phyloP scores from a whole-genome alignment of 1,140 invertebrate genomes.

The Drosophila punjabiensis region DNA sequence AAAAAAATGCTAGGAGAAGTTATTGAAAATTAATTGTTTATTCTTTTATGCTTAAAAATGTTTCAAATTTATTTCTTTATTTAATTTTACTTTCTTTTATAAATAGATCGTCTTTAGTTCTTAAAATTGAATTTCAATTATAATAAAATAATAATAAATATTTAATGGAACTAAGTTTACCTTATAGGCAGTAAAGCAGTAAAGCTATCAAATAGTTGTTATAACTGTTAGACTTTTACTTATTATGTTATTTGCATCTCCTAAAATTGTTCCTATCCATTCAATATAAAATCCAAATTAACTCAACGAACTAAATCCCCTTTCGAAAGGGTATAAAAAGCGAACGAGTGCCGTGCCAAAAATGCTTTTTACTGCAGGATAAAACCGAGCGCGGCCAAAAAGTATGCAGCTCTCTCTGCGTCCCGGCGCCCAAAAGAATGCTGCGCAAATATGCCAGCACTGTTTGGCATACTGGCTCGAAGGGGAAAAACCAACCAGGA shows the following conservation, averaged over 20 bases:
- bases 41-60: too few species aligned
- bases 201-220: not conserved
- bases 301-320: not conserved
- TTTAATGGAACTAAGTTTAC: not conserved
- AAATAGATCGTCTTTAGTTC: not conserved
- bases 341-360: constrained; percentile 56
- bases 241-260: too few species aligned
- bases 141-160: not conserved
- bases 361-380: constrained; percentile 78
- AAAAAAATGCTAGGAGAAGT: not conserved
- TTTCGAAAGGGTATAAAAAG: constrained; percentile 27
- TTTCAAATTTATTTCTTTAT: not conserved
- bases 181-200: not conserved
- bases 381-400: constrained; percentile 57
- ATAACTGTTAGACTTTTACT: not conserved
- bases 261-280: not conserved
- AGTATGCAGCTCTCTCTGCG: constrained; percentile 51
- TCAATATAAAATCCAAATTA: not conserved
- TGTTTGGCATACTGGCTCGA: constrained; percentile 3
- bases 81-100: not conserved
- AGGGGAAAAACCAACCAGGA: not conserved
- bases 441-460: constrained; percentile 72
- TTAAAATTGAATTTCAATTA: not conserved
- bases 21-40: too few species aligned
- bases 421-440: constrained; percentile 66